Evolutionary conservation across 1,140 invertebrate genomes (phyloP), one percentile per base, ranked within the genome.

Genomic region (Drosophila pruinosa): DNA sequence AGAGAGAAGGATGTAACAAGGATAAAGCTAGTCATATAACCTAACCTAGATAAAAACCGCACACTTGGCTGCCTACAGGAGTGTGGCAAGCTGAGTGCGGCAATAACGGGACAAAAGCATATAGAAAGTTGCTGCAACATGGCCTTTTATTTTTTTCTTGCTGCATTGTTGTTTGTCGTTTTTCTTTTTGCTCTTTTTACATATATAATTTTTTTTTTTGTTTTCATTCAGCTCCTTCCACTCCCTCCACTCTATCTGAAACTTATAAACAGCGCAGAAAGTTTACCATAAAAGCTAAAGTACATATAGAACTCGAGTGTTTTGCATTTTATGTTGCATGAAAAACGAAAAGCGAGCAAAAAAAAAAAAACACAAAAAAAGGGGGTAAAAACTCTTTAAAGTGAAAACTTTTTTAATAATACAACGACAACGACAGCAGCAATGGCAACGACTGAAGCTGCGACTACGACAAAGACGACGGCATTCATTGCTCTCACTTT

Each of bases 211-310:
- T 28, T 61, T 50, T 34, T 48, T 48, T 47, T 57, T 17, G 47
- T 54, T 26, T 54, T 12, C 8, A 14, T 10, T 21, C 8, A 5
- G 5, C 28, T 34, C 2, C 17, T 31, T 7, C n/a, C 31, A 2
- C 31, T 22, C n/a, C 0, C 34, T 52, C 56, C 5, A 28, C 53
- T 41, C 61, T 64, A 43, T 68, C 53, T 59, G 65, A 75, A 81
- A 81, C 79, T 83, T 83, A 79, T 83, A 83, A 85, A 83, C 79
- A 83, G 80, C 80, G 75, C 74, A 59, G 67, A 83, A 83, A 83
- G 79, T 83, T 83, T 85, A 31, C 74, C 67, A 85, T 83, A 83
- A 85, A 83, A 72, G 79, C 73, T 79, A 82, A 85, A 83, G 74
- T 73, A 75, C 76, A 71, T 74, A 79, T 68, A 77, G 61, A 72